Base-by-base conservation (phyloP, 1,140 invertebrate genomes). In the Pogonognathellus flavescens region DNA sequence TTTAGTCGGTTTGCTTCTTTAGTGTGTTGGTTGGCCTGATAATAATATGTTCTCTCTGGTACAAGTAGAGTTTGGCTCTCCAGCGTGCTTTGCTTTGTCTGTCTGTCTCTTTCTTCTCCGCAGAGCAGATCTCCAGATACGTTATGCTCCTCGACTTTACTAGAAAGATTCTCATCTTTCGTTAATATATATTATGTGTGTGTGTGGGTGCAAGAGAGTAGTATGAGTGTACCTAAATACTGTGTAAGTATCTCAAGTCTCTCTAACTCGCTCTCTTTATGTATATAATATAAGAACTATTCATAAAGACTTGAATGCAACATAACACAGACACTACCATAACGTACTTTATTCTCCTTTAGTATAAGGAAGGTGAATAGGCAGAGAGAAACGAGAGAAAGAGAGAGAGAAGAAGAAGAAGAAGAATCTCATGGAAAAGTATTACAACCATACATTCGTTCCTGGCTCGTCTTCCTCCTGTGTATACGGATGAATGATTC, bases 401-500 rank as follows among this genome's bases (percentile, higher is more conserved):
- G 10, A 66, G 20, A 66, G 59, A 18, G 59, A 10, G 53, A 14
- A 2, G 1, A 55, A 31, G 22, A 25, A 76, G 70, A 76, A 50
- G 31, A 76, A 57, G 53, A 31, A 76, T 76, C 70, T 50, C 41
- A 41, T 76, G 70, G 70, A 76, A 76, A 76, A 50, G 70, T 50
- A 76, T 76, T 76, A 76, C 41, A 76, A n/a, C 53, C 41, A 76
- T 16, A n/a, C n/a, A 66, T 20, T 66, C 20, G n/a, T 16, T 13
- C 7, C 22, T 18, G 66, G 25, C 66, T 25, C 20, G 25, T 76
- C 25, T 76, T 76, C 70, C 31, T 76, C 41, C 70, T 76, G 49
- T 16, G 41, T 25, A 31, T 49, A 81, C 80, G 52, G 52, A 81
- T 81, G 80, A 59, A 81, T 81, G 80, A 81, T 81, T 81, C 80